phyloP scores from a whole-genome alignment of 2,113 vertebrate species.

The Todiramphus chloris region DNA sequence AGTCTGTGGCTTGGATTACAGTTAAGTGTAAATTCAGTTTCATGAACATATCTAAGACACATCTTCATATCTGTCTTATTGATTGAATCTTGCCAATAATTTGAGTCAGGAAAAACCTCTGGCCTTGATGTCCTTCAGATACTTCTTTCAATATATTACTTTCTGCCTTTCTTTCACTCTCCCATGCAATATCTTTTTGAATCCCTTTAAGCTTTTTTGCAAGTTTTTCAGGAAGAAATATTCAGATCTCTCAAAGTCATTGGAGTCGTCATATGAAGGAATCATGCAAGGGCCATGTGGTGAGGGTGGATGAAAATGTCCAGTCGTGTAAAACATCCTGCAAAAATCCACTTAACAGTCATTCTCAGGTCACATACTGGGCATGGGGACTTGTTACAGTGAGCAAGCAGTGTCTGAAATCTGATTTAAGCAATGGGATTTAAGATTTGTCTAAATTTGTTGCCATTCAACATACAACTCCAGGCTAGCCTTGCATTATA shows the following conservation, averaged over 20 bases:
- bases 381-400: background rate
- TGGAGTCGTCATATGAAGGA: background rate
- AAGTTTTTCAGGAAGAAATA: background rate
- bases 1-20: background rate
- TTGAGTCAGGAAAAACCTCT: background rate
- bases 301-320: background rate
- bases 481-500: background rate
- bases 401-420: background rate
- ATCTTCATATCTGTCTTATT: background rate
- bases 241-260: background rate
- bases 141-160: background rate
- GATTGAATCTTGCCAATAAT: background rate
- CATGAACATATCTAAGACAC: accelerated
- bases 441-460: background rate
- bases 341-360: background rate
- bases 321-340: background rate
- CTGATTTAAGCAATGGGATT: background rate
- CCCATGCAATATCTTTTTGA: accelerated
- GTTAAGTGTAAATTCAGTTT: background rate
- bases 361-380: background rate
- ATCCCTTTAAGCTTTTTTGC: background rate
- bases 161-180: background rate
- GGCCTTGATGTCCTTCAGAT: background rate
- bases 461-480: background rate
- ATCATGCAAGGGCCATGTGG: accelerated